These are phyloP conservation scores for Syncerus caffer DNA, from an alignment of 2,797 vertebrate species.

Conservation along the genomic window DNA sequence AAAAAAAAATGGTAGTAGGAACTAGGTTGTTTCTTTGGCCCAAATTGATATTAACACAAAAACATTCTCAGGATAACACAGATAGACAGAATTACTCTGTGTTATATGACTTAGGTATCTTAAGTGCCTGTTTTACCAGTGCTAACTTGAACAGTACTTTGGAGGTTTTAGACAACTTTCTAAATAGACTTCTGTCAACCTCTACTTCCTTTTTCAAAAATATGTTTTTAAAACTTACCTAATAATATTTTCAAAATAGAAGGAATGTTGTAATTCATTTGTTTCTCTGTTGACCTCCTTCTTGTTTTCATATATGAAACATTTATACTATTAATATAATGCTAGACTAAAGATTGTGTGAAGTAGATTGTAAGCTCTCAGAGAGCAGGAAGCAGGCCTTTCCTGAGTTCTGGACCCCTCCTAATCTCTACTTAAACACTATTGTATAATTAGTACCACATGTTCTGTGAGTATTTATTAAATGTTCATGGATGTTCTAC, in stretches of 20 bases:
- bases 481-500: slow-evolving; percentile 39
- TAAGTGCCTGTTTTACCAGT: not conserved
- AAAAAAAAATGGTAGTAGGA: slow-evolving; percentile 10
- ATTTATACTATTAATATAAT: not conserved
- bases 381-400: not conserved
- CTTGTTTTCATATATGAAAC: not conserved
- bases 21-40: not conserved
- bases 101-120: not conserved
- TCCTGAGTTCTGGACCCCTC: not conserved
- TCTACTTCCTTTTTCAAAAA: not conserved
- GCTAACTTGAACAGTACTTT: not conserved
- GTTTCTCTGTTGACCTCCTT: not conserved
- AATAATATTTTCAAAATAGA: not conserved
- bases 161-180: not conserved
- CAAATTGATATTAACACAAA: not conserved
- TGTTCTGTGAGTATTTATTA: slow-evolving; percentile 19
- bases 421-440: slow-evolving; percentile 5
- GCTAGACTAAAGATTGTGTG: not conserved
- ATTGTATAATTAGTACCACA: not conserved
- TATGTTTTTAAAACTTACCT: slow-evolving; percentile 18
- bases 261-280: slow-evolving; percentile 28
- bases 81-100: not conserved
- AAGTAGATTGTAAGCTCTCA: slow-evolving; percentile 20
- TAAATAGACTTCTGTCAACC: not conserved
- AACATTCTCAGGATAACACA: not conserved